phyloP scores from a whole-genome alignment of 2,797 vertebrate species.

The Hyperoplus immaculatus region DNA sequence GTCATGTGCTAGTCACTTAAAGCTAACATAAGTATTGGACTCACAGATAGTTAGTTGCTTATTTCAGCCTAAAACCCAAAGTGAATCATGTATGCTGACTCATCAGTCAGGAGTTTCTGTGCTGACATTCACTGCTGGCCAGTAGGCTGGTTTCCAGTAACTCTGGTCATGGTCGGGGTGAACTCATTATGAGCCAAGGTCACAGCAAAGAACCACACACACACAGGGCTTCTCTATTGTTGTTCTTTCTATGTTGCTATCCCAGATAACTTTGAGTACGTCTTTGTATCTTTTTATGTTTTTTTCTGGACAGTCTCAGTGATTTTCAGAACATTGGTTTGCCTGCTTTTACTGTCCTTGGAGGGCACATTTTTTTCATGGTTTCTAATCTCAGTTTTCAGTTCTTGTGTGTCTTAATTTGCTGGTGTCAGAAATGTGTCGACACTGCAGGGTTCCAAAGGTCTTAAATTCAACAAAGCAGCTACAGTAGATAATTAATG shows the following conservation, averaged over 20 bases:
- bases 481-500: neutral
- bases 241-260: neutral
- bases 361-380: neutral
- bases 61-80: no score
- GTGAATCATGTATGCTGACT: constrained; percentile 3
- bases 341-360: neutral
- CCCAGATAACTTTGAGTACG: neutral
- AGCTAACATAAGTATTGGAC: neutral
- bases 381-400: neutral
- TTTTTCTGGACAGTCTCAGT: neutral
- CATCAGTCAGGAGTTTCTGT: constrained; percentile 9
- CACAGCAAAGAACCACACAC: neutral
- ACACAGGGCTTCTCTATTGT: neutral
- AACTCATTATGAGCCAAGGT: constrained; percentile 5
- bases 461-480: neutral
- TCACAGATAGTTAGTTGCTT: neutral
- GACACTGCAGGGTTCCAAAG: neutral
- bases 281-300: neutral
- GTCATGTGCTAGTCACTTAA: neutral
- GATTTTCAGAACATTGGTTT: neutral
- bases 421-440: neutral
- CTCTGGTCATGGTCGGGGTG: neutral
- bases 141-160: constrained; percentile 11
- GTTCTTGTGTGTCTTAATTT: neutral
- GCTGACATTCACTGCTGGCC: neutral